Percentiles rank a stretch among this genome's conserved stretches.
Conservation (phyloP, 2,888 invertebrate genomes). For the Lepidonotus clava region DNA sequence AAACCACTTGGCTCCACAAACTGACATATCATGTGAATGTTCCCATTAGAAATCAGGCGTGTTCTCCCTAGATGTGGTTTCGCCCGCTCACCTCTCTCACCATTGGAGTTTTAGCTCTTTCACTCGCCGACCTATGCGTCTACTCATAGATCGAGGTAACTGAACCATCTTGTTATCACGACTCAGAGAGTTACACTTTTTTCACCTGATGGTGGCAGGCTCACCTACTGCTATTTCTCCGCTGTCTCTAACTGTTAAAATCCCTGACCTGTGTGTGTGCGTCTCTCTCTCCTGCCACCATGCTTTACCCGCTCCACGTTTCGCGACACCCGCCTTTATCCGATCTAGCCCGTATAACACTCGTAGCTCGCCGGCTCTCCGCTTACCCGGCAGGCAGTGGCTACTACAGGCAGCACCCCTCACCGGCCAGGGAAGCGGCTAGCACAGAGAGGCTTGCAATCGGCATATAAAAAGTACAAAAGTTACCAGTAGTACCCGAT, state of each 20-base stretch:
- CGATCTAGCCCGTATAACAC: conserved; percentile 42
- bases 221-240: too few relatives aligned
- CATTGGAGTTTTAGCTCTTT: not conserved
- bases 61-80: not conserved
- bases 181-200: not conserved
- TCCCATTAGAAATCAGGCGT: conserved; percentile 52
- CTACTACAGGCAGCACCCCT: not conserved
- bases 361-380: not conserved
- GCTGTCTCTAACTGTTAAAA: too few relatives aligned
- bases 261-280: not conserved
- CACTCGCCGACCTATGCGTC: not conserved
- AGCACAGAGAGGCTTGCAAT: conserved; percentile 5
- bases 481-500: conserved; percentile 51
- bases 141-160: not conserved
- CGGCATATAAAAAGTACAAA: conserved; percentile 53
- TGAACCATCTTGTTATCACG: conserved; percentile 22
- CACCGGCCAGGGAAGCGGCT: conserved; percentile 34
- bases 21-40: conserved; percentile 51
- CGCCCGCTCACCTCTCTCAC: not conserved
- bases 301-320: not conserved
- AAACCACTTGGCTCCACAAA: conserved; percentile 30
- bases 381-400: conserved; percentile 28
- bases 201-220: not conserved
- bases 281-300: not conserved
- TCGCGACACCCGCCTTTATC: not conserved